Percentiles rank a stretch among this genome's conserved stretches.
These are phyloP conservation scores for Orientallactaga bullata DNA, from an alignment of 2,113 vertebrate species.

Conservation along the genomic window DNA sequence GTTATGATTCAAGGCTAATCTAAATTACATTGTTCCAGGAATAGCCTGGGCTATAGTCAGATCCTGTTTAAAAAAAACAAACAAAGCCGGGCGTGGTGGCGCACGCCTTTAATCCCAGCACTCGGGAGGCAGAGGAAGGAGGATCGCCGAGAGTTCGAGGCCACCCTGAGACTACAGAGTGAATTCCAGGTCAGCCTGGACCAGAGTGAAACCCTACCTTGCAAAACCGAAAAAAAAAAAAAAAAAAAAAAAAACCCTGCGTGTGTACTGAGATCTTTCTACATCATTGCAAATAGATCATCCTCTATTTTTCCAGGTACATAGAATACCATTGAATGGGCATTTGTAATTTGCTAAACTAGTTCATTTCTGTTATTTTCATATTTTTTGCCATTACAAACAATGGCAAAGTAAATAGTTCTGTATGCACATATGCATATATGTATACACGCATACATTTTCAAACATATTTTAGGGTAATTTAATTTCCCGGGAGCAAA, in stretches of 20 bases:
- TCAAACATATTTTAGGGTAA: neutral
- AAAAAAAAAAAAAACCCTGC: neutral
- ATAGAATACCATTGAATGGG: neutral
- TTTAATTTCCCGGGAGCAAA: slow-evolving; percentile 24
- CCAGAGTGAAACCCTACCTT: too few relatives aligned
- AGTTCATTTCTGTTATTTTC: neutral
- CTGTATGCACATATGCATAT: neutral
- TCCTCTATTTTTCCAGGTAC: neutral
- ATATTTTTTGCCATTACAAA: slow-evolving; percentile 14
- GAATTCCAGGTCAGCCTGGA: too few relatives aligned
- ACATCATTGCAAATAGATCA: neutral
- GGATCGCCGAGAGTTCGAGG: too few relatives aligned
- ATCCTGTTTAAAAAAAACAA: neutral
- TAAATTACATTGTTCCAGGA: neutral
- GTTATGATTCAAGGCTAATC: neutral
- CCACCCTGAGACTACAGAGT: too few relatives aligned
- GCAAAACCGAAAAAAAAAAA: too few relatives aligned
- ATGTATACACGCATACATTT: neutral
- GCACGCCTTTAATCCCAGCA: too few relatives aligned
- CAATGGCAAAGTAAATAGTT: slow-evolving; percentile 2
- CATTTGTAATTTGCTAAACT: neutral
- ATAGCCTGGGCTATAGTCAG: neutral
- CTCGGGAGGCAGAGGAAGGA: too few relatives aligned
- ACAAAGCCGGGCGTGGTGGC: too few relatives aligned
- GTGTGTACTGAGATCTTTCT: neutral